These are phyloP conservation scores for Eufriesea mexicana DNA, from an alignment of 1,140 invertebrate species.

Conservation along the genomic window DNA sequence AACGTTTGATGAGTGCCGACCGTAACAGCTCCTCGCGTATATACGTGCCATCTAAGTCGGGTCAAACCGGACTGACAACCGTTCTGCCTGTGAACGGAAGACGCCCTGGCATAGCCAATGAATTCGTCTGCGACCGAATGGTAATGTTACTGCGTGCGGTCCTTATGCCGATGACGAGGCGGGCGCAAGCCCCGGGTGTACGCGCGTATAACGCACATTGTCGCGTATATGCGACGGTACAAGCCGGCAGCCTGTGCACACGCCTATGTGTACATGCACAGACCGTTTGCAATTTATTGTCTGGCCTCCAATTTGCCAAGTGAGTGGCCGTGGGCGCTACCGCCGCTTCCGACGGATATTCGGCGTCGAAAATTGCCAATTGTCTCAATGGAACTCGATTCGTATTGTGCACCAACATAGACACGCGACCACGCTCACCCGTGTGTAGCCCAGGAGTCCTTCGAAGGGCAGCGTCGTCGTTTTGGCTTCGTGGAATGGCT, in stretches of 20 bases:
- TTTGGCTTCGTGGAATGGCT: neutral
- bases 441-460: constrained; percentile 43
- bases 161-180: constrained; percentile 65
- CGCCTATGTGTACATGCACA: constrained; percentile 35
- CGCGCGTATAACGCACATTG: constrained; percentile 30
- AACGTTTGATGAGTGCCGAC: constrained; percentile 64
- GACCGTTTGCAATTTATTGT: constrained; percentile 75
- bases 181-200: constrained; percentile 14
- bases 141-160: constrained; percentile 78
- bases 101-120: constrained; percentile 74
- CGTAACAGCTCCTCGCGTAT: constrained; percentile 59
- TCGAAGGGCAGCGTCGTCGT: constrained; percentile 39
- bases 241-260: constrained; percentile 1
- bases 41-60: constrained; percentile 64
- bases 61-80: constrained; percentile 72
- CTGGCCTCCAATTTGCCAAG: constrained; percentile 70
- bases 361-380: constrained; percentile 78
- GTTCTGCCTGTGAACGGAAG: constrained; percentile 78
- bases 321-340: constrained; percentile 73
- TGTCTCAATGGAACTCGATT: constrained; percentile 77
- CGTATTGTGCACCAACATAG: constrained; percentile 69
- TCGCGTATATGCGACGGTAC: constrained; percentile 10
- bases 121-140: constrained; percentile 77
- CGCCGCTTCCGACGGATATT: constrained; percentile 77
- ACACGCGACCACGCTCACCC: constrained; percentile 34